Base-by-base conservation (phyloP, 2,797 vertebrate genomes). In the Peromyscus attwateri region DNA sequence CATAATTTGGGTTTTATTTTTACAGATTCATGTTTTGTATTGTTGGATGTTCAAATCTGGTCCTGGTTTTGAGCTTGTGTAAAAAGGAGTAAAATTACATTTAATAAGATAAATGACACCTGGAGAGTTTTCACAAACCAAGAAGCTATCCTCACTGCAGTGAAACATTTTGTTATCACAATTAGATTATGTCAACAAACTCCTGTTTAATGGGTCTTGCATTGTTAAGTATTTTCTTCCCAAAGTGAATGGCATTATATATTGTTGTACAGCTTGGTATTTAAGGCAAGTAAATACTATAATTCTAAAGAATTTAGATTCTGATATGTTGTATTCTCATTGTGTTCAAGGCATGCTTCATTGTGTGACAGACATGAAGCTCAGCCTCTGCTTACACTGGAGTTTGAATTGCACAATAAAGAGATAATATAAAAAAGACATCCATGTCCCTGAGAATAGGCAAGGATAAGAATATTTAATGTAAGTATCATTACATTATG, bases 81-180 rank as follows among this genome's bases (percentile, higher is more conserved):
- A 16, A 23, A 98, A 97, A 94, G 8, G 1, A 71, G 12, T 75
- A 71, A 97, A 97, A 95, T 92, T 64, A 16, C 6, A 96, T 27
- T 68, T 52, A 64, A 95, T 89, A 88, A 84, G 0, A 0, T 93
- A 81, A 92, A 55, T 89, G 89, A 52, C 34, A 10, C 80, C 64
- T 8, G 2, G 0, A 40, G 88, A 0, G 1, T 93, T 97, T 91
- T 76, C 46, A 10, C 37, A 2, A 89, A 46, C 37, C 55, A 73
- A 77, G 17, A 25, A 68, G 7, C 49, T 40, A 16, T 57, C 25
- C 11, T 73, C n/a, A 91, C 3, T 85, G 73, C 21, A 85, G 79
- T 80, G 12, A 1, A 62, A 55, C 66, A 43, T 43, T 75, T 77
- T 31, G 2, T 89, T 94, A 70, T 19, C 2, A 40, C 31, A 34